Evolutionary conservation across 2,888 invertebrate species (phyloP).

Genomic region (Mesochorus sp.): DNA sequence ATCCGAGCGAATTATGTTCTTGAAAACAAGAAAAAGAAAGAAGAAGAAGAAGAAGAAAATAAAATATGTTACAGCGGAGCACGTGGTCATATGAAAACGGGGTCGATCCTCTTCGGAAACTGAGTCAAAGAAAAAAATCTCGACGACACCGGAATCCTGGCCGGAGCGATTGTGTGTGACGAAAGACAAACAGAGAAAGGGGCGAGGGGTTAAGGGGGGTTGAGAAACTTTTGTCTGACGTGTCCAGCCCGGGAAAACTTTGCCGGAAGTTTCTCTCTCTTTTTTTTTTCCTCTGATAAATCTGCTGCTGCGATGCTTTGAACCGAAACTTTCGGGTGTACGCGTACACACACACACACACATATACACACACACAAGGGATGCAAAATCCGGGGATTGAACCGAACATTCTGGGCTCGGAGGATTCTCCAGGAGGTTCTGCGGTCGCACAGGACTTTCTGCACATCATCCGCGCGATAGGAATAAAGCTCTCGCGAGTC

Average conservation of each 20-base stretch:
- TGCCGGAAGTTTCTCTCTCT: conserved; percentile 18
- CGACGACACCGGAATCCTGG: not conserved
- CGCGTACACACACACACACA: not conserved
- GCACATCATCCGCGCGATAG: conserved; percentile 27
- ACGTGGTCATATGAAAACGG: not conserved
- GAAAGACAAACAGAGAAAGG: not conserved
- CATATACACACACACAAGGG: no score
- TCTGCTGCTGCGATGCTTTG: no score
- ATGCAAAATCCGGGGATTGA: no score
- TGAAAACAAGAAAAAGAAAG: not conserved
- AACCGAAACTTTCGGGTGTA: not conserved
- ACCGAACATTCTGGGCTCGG: no score
- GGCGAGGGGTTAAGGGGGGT: not conserved
- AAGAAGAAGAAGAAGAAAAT: no score
- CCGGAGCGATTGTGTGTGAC: not conserved
- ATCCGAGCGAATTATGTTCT: no score
- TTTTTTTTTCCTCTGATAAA: not conserved
- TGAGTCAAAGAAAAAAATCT: conserved; percentile 50
- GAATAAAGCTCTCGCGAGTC: conserved; percentile 20
- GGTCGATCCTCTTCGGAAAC: conserved; percentile 13
- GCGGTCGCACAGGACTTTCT: not conserved
- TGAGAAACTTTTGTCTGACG: conserved; percentile 23
- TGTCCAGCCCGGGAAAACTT: conserved; percentile 38
- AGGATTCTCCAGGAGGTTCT: not conserved
- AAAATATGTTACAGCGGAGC: no score